Conservation (phyloP, 1,140 invertebrate genomes). For the Drosophila arawakana region DNA sequence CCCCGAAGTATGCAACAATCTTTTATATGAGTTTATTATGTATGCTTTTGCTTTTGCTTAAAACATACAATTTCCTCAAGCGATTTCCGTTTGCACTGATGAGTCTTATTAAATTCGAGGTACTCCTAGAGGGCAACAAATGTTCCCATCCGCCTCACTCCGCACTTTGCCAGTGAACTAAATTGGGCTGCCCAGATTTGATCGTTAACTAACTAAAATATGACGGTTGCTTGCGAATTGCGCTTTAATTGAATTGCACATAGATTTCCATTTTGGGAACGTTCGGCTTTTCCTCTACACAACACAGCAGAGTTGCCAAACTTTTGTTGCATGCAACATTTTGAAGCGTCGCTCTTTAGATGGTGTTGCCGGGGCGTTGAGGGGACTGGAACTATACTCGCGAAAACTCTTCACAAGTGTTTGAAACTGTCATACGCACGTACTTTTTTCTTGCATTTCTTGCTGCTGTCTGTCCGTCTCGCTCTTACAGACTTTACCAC, state of each 20-base stretch:
- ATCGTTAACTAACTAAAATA: slow-evolving; percentile 77
- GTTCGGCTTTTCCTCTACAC: slow-evolving; percentile 7
- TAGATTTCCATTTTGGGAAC: slow-evolving; percentile 55
- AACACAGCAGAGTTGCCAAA: slow-evolving; percentile 8
- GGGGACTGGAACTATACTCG: no score
- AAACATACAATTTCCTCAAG: slow-evolving; percentile 82
- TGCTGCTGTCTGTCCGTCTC: slow-evolving; percentile 8
- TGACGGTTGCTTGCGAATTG: slow-evolving; percentile 75
- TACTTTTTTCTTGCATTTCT: slow-evolving; percentile 37
- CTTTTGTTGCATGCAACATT: slow-evolving; percentile 33
- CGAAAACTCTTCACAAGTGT: slow-evolving; percentile 62
- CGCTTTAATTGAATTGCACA: slow-evolving; percentile 80
- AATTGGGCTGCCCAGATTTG: slow-evolving; percentile 18
- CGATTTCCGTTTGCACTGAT: slow-evolving; percentile 81
- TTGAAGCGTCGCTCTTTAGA: slow-evolving; percentile 34
- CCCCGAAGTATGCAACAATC: slow-evolving; percentile 68
- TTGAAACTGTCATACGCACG: slow-evolving; percentile 77
- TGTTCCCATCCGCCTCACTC: neutral
- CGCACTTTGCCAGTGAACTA: neutral
- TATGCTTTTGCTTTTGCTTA: slow-evolving; percentile 77
- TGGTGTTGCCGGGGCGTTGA: no score
- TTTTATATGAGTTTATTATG: slow-evolving; percentile 83
- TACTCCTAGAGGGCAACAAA: neutral
- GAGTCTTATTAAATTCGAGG: slow-evolving; percentile 76
- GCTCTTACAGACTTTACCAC: slow-evolving; percentile 49